These are phyloP conservation scores for Lepus europaeus DNA, from an alignment of 2,113 vertebrate species.

Conservation along the genomic window DNA sequence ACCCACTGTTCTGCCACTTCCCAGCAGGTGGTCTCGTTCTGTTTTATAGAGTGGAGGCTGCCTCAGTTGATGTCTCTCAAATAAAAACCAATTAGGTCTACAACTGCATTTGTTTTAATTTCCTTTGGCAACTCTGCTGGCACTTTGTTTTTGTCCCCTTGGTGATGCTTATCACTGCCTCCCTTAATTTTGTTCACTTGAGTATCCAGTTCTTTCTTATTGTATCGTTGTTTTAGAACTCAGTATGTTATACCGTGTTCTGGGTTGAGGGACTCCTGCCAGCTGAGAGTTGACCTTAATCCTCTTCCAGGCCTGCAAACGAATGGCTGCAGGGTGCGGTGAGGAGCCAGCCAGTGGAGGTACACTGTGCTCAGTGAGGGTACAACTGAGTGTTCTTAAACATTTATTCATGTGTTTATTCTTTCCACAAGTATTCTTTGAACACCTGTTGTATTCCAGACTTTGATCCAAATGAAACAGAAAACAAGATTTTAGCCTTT, in stretches of 20 bases:
- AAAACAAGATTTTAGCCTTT: background rate
- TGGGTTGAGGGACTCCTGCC: background rate
- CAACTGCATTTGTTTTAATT: background rate
- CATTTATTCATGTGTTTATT: background rate
- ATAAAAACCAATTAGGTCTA: background rate
- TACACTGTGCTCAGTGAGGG: background rate
- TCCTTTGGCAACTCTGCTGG: background rate
- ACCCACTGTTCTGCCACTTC: background rate
- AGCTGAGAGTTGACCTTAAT: background rate
- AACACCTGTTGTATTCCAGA: background rate
- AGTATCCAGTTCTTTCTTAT: background rate
- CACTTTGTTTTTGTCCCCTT: slow-evolving; percentile 36
- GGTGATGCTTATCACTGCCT: background rate
- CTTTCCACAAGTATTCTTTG: background rate
- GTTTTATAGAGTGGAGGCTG: background rate
- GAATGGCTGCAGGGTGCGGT: background rate
- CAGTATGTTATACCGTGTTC: background rate
- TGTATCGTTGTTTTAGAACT: slow-evolving; percentile 40
- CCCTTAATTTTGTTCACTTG: background rate
- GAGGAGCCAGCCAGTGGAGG: background rate
- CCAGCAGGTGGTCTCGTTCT: background rate
- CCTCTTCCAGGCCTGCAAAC: background rate
- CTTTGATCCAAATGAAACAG: background rate
- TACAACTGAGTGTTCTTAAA: background rate
- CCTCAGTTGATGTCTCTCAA: background rate